Evolutionary conservation across 30 jellyfish, hydroid and myxozoan genomes (phyloP).

Genomic region (Aurelia coerulea): DNA sequence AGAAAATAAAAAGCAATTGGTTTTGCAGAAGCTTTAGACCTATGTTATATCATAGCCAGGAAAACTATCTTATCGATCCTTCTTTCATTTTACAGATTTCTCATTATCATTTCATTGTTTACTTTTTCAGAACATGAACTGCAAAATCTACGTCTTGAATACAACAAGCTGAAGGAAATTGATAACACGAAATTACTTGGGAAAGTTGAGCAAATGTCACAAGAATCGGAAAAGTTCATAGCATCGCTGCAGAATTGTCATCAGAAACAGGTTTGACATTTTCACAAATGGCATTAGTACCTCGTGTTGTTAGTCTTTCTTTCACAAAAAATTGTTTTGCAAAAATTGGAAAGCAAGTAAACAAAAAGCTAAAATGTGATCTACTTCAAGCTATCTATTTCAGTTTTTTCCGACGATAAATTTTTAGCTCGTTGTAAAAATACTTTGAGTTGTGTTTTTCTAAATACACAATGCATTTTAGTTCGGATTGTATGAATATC

Average conservation of each 20-base stretch:
- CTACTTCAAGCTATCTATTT: too few relatives aligned
- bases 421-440: neutral
- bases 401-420: neutral
- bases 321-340: neutral
- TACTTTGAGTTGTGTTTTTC: neutral
- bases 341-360: neutral
- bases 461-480: too few relatives aligned
- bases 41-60: too few relatives aligned
- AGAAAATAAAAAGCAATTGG: too few relatives aligned
- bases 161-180: constrained; percentile 5
- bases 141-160: constrained; percentile 18
- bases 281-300: too few relatives aligned
- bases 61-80: too few relatives aligned
- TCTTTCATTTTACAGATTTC: neutral
- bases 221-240: constrained; percentile 14
- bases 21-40: too few relatives aligned
- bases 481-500: too few relatives aligned
- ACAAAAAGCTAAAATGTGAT: too few relatives aligned
- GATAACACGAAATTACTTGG: constrained; percentile 10
- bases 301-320: neutral
- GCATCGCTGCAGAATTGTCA: constrained; percentile 15
- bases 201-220: constrained; percentile 16
- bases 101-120: neutral
- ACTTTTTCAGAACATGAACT: constrained; percentile 15
- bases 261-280: constrained; percentile 23